Base-by-base conservation (phyloP, 2,888 invertebrate genomes). In the Axea sp. region DNA sequence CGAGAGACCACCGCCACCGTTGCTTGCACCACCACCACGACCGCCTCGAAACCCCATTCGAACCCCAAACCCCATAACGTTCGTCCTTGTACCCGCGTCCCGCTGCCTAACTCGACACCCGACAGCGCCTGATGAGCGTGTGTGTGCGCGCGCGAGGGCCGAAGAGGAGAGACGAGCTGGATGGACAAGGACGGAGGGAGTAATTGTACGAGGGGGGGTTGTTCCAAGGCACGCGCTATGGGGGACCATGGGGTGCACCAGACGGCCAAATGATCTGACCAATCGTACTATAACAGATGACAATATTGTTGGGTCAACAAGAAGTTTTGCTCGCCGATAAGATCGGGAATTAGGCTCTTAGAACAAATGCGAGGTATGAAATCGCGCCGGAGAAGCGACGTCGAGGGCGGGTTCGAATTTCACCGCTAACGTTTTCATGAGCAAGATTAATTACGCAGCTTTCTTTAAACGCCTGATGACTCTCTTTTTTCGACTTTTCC, bases 1-100 rank as follows among this genome's bases (percentile, higher is more conserved):
- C 64, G 68, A 68, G 68, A 57, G 30, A 41, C 73, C 68, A 49
- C 68, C 73, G 67, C 37, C 73, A 39, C 37, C 59, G 49, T 49
- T 35, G 68, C 59, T 47, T 22, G 37, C 57, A 35, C 62, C 68
- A 31, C 43, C 62, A 37, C 71, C 49, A 47, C 68, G 51, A 37
- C 67, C 55, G 33, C 60, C 69, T 59, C 59, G 49, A 57, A 59
- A 62, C 71, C 47, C 57, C 72, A 73, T 73, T 62, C 67, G 31
- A 53, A 39, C 57, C 57, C 64, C 62, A 53, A 53, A 60, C 65
- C 65, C 72, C 53, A 67, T 60, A 55, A 31, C 45, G 24, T 9
- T 22, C 0, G 28, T 43, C 47, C 45, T 33, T 5, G 9, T 4
- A 8, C 31, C 31, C 43, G 22, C 43, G 9, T 7, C 26, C 49